Evolutionary conservation across 2,797 vertebrate species (phyloP), one percentile per base, ranked within the genome.

Genomic region (Peromyscus nudipes): DNA sequence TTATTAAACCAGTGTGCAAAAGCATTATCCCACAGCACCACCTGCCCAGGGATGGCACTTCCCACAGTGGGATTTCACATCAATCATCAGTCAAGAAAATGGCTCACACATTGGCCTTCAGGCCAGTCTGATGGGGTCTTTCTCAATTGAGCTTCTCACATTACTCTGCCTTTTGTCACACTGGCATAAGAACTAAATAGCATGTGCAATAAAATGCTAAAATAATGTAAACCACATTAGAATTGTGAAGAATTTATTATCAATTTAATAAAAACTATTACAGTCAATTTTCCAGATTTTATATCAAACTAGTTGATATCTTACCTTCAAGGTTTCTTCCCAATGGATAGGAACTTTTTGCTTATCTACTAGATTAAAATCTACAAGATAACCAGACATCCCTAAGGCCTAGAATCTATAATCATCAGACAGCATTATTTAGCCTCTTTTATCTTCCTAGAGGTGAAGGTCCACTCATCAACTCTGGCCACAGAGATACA

Each of bases 201-300:
- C 12, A 67, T 43, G 1, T 23, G 40, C 0, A 71, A 10, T 57
- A 80, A 49, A 34, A 67, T 71, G 69, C 43, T 62, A 93, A 92
- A 57, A 88, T 21, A 31, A 2, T 83, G 77, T n/a, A 67, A 80
- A 76, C 52, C 71, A 73, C 11, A 93, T 77, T 67, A 71, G 81
- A 94, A 4, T n/a, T 65, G 0, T 37, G 43, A 31, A 4, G 12
- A 60, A 69, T 91, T 80, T 57, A 57, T 94, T 82, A n/a, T 81
- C 64, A 94, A 34, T 88, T 94, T 95, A 84, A 81, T 84, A 94
- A 94, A 87, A n/a, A 67, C 71, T 71, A 64, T 5, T 75, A 57
- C 7, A 76, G 67, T 82, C 37, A 4, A 4, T 76, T 94, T 94
- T 40, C 19, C 75, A 85, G 67, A 86, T 82, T 86, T 94, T 67